Conservation (phyloP, 2,797 vertebrate species). For the Eupleurogrammus muticus region DNA sequence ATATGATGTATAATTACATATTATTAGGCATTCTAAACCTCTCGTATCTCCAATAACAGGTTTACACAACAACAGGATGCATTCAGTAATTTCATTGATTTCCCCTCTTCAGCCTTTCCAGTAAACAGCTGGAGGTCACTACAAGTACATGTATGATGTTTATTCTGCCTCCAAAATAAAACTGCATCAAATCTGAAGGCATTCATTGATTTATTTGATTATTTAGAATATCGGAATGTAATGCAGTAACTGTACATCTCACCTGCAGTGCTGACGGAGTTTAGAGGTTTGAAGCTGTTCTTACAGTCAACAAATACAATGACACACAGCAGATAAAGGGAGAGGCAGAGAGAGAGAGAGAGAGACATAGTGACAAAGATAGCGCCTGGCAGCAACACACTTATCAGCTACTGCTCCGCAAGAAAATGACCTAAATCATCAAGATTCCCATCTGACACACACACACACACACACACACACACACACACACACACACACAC, state of each 20-base stretch:
- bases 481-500: conserved; percentile 21
- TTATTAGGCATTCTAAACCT: neutral
- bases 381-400: conserved; percentile 77
- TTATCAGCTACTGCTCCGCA: conserved; percentile 77
- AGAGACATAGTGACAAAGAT: conserved; percentile 79
- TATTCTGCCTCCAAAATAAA: conserved; percentile 28
- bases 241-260: conserved; percentile 4
- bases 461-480: conserved; percentile 38
- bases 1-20: neutral
- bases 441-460: conserved; percentile 82
- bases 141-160: conserved; percentile 37
- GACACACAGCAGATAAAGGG: conserved; percentile 68
- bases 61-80: conserved; percentile 44
- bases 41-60: conserved; percentile 8
- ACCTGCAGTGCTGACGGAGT: conserved; percentile 5
- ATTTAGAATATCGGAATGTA: conserved; percentile 12
- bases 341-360: conserved; percentile 43
- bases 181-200: conserved; percentile 11
- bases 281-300: conserved; percentile 50
- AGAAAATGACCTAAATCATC: conserved; percentile 86
- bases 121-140: conserved; percentile 52
- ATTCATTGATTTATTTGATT: conserved; percentile 7
- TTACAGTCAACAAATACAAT: conserved; percentile 69
- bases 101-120: conserved; percentile 42
- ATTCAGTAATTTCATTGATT: conserved; percentile 60